Conservation (phyloP, 2,113 vertebrate genomes). For the Psephotus haematonotus region DNA sequence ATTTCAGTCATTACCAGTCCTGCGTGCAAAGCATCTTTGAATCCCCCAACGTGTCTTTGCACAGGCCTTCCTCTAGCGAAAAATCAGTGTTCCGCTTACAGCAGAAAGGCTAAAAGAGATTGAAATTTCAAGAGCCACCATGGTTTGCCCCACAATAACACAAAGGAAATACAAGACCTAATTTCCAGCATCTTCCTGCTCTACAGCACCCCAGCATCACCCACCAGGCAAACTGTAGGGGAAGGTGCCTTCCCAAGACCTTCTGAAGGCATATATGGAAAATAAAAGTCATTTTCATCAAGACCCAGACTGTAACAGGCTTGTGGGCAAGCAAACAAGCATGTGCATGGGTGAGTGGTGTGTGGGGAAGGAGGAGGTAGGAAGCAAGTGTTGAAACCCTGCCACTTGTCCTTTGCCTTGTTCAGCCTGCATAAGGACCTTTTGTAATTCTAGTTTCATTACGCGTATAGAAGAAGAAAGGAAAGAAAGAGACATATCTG, state of each 20-base stretch:
- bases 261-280: neutral
- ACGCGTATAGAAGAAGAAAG: fast-evolving
- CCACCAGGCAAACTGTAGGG: neutral
- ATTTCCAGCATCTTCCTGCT: neutral
- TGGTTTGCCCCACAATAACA: neutral
- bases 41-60: neutral
- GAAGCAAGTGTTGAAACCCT: neutral
- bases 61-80: neutral
- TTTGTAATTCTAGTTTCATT: neutral
- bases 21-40: neutral
- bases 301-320: neutral
- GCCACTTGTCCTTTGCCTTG: neutral
- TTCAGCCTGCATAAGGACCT: neutral
- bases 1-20: neutral
- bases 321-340: neutral
- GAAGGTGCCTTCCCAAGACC: neutral
- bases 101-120: neutral
- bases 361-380: neutral
- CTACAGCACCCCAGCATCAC: neutral
- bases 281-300: neutral
- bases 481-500: neutral
- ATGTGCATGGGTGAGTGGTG: neutral
- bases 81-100: conserved; percentile 4
- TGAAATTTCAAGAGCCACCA: neutral
- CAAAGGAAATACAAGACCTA: neutral